Evolutionary conservation across 2,888 invertebrate genomes (phyloP).

Genomic region (Calephelis perditalis): DNA sequence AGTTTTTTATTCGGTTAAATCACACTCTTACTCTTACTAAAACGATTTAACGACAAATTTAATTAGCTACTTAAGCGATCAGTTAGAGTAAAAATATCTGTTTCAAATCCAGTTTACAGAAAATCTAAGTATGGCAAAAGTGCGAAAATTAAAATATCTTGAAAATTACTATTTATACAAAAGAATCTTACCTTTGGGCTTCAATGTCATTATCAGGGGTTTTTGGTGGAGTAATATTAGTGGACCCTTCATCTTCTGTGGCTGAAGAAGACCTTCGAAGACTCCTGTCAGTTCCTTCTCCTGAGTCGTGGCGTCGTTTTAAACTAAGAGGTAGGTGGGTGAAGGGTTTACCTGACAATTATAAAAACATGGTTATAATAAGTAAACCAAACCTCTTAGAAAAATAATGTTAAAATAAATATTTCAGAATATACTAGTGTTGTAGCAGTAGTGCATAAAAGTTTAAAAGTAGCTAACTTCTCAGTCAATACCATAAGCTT

Average conservation of each 20-base stretch:
- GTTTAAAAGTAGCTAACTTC: too few species aligned
- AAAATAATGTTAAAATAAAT: too few species aligned
- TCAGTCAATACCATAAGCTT: too few species aligned
- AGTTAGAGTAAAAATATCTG: not conserved
- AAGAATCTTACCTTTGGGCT: conserved; percentile 52
- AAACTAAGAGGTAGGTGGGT: conserved; percentile 64
- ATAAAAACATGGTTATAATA: not conserved
- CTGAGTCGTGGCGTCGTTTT: conserved; percentile 65
- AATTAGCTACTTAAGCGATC: not conserved
- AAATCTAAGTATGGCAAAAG: too few species aligned
- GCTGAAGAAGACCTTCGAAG: conserved; percentile 65
- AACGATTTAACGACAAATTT: not conserved
- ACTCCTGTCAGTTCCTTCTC: conserved; percentile 58
- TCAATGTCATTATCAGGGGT: conserved; percentile 72
- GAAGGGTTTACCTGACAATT: conserved; percentile 57
- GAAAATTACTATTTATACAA: too few species aligned
- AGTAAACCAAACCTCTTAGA: not conserved
- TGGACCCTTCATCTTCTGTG: conserved; percentile 71
- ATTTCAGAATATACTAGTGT: too few species aligned
- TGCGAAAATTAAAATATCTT: too few species aligned
- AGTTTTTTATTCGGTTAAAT: too few species aligned
- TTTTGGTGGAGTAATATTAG: conserved; percentile 71
- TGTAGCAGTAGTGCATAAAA: too few species aligned
- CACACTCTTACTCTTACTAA: too few species aligned
- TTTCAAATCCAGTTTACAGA: too few species aligned